phyloP scores from a whole-genome alignment of 2,797 vertebrate genomes.

The Streptopelia turtur region DNA sequence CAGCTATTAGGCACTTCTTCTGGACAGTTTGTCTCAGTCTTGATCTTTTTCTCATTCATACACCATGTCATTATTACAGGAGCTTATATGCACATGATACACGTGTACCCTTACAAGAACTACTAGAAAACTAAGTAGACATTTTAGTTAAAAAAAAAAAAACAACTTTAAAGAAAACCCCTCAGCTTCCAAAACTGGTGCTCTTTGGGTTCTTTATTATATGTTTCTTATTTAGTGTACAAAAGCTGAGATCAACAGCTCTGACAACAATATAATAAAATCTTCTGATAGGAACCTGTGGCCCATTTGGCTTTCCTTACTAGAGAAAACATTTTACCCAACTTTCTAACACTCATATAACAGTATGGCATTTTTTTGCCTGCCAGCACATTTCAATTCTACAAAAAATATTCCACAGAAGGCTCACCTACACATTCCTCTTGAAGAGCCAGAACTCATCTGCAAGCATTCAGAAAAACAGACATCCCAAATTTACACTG shows the following conservation, averaged over 20 bases:
- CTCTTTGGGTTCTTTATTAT: not conserved
- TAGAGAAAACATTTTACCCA: not conserved
- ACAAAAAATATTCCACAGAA: not conserved
- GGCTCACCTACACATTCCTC: slow-evolving; percentile 6
- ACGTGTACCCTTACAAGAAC: not conserved
- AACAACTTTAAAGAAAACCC: not conserved
- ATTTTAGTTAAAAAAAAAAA: not conserved
- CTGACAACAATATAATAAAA: not conserved
- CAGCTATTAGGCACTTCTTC: not conserved
- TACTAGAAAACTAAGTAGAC: not conserved
- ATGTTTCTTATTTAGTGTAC: not conserved
- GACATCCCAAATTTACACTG: not conserved
- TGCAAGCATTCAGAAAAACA: not conserved
- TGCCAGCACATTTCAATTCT: not conserved
- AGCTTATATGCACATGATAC: accelerated
- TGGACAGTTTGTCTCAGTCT: not conserved
- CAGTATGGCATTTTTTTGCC: not conserved
- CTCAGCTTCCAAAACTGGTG: not conserved
- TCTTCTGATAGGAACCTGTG: not conserved
- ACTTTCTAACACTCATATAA: not conserved
- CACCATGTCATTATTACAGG: not conserved
- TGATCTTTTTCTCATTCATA: not conserved
- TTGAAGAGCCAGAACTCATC: not conserved
- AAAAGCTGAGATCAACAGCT: not conserved
- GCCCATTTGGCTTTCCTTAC: not conserved